phyloP scores from a whole-genome alignment of 1,140 invertebrate species.

The Geopemphigus sp. region DNA sequence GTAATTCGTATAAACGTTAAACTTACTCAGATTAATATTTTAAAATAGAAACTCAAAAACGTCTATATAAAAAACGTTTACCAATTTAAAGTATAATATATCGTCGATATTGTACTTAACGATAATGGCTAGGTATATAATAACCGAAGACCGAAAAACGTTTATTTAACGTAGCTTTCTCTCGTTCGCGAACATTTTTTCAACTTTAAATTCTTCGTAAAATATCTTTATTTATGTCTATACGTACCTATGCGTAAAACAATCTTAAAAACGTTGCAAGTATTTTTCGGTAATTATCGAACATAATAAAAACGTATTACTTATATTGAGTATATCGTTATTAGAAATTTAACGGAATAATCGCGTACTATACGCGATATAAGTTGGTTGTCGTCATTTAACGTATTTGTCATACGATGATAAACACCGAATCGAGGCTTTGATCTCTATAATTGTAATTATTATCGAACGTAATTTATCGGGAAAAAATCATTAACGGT shows the following conservation, averaged over 20 bases:
- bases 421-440: neutral
- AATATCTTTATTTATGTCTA: neutral
- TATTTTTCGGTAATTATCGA: neutral
- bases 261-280: neutral
- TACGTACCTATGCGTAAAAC: neutral
- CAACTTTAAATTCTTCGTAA: slow-evolving; percentile 4
- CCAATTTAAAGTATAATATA: neutral
- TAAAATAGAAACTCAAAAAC: no score
- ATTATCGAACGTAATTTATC: neutral
- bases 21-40: no score
- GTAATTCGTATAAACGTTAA: no score
- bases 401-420: neutral
- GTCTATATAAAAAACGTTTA: no score
- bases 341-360: neutral
- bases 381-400: neutral
- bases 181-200: neutral
- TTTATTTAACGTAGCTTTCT: slow-evolving; percentile 28
- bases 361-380: neutral
- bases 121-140: neutral
- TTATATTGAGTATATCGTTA: neutral
- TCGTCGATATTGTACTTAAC: no score
- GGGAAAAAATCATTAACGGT: neutral
- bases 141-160: neutral
- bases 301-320: neutral
- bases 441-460: neutral